These are phyloP conservation scores for Ascidia mentula DNA, from an alignment of 23 tunicate species.

Conservation along the genomic window DNA sequence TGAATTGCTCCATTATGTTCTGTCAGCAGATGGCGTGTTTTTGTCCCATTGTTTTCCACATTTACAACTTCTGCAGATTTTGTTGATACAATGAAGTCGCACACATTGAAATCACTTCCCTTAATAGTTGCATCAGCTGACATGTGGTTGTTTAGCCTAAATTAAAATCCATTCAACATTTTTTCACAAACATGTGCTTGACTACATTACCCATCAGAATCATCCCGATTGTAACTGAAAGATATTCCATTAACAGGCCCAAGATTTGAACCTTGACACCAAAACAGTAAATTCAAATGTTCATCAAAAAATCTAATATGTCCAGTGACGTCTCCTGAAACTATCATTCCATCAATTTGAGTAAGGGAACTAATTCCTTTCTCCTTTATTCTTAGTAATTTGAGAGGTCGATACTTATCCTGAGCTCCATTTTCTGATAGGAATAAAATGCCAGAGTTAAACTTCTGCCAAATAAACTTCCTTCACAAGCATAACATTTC, in stretches of 20 bases:
- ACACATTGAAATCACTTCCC: slow-evolving; percentile 48
- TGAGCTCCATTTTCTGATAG: not conserved
- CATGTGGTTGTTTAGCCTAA: not conserved
- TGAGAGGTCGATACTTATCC: slow-evolving; percentile 52
- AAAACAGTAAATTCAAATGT: slow-evolving; percentile 58
- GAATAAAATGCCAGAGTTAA: not conserved
- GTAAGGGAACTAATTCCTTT: slow-evolving; percentile 62
- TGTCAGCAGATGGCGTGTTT: slow-evolving; percentile 23
- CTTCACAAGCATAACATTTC: not conserved
- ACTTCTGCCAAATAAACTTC: not conserved
- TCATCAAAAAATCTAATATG: slow-evolving; percentile 75
- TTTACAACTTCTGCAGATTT: slow-evolving; percentile 65
- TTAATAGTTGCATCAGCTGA: slow-evolving; percentile 78
- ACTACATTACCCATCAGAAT: not conserved
- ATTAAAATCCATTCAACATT: not conserved
- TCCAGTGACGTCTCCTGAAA: slow-evolving; percentile 71
- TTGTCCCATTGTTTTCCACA: slow-evolving; percentile 50
- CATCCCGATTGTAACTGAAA: slow-evolving; percentile 59
- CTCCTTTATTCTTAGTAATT: slow-evolving; percentile 71
- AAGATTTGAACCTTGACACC: slow-evolving; percentile 34
- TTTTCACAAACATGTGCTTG: not conserved
- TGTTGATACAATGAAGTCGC: slow-evolving; percentile 70
- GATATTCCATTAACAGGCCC: slow-evolving; percentile 65
- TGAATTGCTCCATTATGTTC: slow-evolving; percentile 81
- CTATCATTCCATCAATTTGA: slow-evolving; percentile 57